phyloP scores from a whole-genome alignment of 2,888 invertebrate species.

The Cyrtodaria siliqua region DNA sequence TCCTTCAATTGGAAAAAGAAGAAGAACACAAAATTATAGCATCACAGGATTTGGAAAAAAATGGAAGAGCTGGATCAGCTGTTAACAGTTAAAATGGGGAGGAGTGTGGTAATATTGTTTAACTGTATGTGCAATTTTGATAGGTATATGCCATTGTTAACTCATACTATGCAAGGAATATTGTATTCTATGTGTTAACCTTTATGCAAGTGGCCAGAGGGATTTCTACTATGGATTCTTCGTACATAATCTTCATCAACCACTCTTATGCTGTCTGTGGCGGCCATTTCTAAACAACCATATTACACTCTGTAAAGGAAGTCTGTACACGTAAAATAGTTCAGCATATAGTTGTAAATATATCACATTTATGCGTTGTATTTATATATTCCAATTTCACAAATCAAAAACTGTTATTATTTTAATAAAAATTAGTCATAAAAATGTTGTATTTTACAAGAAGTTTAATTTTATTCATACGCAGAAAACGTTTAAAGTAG shows the following conservation, averaged over 20 bases:
- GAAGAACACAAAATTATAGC: no score
- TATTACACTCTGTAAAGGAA: slow-evolving; percentile 56
- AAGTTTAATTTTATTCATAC: slow-evolving; percentile 15
- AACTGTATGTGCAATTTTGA: no score
- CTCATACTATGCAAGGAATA: no score
- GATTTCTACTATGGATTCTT: slow-evolving; percentile 77
- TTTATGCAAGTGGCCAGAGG: slow-evolving; percentile 82
- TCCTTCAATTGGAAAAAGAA: no score
- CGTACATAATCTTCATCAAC: slow-evolving; percentile 79
- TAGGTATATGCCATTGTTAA: no score
- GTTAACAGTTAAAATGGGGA: no score
- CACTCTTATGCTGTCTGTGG: slow-evolving; percentile 82
- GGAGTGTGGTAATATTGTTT: no score
- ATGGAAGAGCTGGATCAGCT: no score
- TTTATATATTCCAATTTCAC: not conserved
- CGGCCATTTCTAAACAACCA: slow-evolving; percentile 81
- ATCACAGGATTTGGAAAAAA: no score
- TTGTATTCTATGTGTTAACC: slow-evolving; percentile 68
- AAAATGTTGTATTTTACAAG: no score
- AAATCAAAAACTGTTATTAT: slow-evolving; percentile 3
- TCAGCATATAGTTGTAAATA: slow-evolving; percentile 1
- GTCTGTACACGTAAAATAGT: slow-evolving; percentile 37
- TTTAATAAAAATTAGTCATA: no score
- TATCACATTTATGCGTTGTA: no score
- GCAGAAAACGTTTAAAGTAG: slow-evolving; percentile 13